A percentile compares a stretch with the other conserved stretches of the same genome.
phyloP scores from a whole-genome alignment of 2,888 invertebrate species.

The Drosophila paranaensis region DNA sequence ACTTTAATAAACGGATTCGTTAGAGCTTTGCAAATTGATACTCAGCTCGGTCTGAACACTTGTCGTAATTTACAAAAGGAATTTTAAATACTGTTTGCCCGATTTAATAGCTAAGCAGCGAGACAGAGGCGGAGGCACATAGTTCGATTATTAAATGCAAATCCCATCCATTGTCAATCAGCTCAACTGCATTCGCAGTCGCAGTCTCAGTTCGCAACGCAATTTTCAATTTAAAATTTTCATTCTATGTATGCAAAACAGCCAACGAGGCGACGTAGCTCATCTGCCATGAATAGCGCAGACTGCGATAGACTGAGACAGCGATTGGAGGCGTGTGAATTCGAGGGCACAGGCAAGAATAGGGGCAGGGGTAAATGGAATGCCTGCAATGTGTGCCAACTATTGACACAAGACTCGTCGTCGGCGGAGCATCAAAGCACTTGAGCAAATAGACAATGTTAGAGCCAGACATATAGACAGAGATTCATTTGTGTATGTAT shows the following conservation, averaged over 20 bases:
- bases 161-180: slow-evolving; percentile 70
- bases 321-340: neutral
- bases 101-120: slow-evolving; percentile 51
- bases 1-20: slow-evolving; percentile 34
- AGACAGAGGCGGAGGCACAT: slow-evolving; percentile 2
- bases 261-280: slow-evolving; percentile 26
- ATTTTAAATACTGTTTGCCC: slow-evolving; percentile 47
- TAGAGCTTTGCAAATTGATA: slow-evolving; percentile 24
- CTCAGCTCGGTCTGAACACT: neutral
- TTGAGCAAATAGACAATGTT: slow-evolving; percentile 72
- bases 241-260: slow-evolving; percentile 71
- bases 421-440: slow-evolving; percentile 62
- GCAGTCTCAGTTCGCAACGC: slow-evolving; percentile 57
- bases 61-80: slow-evolving; percentile 13
- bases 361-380: slow-evolving; percentile 22
- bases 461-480: slow-evolving; percentile 26
- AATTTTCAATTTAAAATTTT: slow-evolving; percentile 76
- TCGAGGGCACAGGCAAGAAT: neutral
- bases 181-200: slow-evolving; percentile 24
- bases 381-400: slow-evolving; percentile 68
- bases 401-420: slow-evolving; percentile 73
- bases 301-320: neutral
- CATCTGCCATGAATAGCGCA: slow-evolving; percentile 10
- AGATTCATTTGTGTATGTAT: slow-evolving; percentile 1
- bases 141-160: slow-evolving; percentile 77